Evolutionary conservation across 2,888 invertebrate genomes (phyloP), one percentile per base, ranked within the genome.

Genomic region (Drosophila pegasa): DNA sequence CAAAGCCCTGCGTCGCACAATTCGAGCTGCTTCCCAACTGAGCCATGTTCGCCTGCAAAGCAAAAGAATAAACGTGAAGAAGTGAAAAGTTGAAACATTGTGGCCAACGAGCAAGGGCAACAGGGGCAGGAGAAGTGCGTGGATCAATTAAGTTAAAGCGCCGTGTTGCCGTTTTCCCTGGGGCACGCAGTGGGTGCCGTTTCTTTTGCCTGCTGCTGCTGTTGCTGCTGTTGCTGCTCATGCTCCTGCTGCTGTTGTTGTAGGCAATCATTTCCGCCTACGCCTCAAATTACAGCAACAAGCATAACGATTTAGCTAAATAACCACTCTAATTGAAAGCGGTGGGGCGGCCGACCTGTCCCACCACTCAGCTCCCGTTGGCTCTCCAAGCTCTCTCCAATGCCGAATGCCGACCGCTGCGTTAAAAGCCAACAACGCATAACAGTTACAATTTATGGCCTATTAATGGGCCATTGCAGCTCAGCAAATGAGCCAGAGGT

Each of bases 381-480:
- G 73, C 55, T 54, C 65, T 9, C 72, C 55, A 47, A 69, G 60
- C 66, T 75, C 74, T 71, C 66, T 75, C 74, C 73, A 71, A 78
- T 69, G 87, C 76, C 80, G 74, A 73, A 83, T 85, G 78, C 70
- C 86, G 75, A 83, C 83, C 51, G 77, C 80, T 80, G 78, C 65
- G 82, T 79, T 88, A 89, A 90, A 90, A 86, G 87, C 79, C 78
- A 88, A 75, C 77, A 80, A 77, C 79, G 79, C 86, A 90, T 88
- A 90, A 89, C 83, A 82, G 80, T 87, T 79, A 89, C 78, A 89
- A 88, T 87, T 90, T 87, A 90, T 88, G 85, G 88, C 82, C 88
- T 80, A 87, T 77, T 88, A 81, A 83, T 87, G 85, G 78, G 71
- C 74, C 72, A 61, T 60, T 68, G 63, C 71, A 57, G 57, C 45